Conservation (phyloP, 2,113 vertebrate species). For the Verasper variegatus region DNA sequence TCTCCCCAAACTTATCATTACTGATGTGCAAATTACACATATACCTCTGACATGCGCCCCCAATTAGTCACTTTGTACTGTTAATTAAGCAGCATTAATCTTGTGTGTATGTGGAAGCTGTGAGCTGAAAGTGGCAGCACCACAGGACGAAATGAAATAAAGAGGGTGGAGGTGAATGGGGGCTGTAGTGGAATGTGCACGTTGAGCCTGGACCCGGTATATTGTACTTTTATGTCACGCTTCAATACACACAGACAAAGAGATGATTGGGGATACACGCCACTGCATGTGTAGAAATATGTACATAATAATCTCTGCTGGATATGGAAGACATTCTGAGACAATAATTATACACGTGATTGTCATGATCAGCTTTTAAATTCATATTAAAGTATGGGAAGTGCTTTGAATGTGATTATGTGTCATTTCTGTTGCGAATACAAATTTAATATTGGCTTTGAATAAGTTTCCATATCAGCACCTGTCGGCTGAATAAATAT, state of each 20-base stretch:
- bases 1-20: slow-evolving; percentile 63
- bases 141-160: slow-evolving; percentile 58
- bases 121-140: slow-evolving; percentile 51
- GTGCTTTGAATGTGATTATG: background rate
- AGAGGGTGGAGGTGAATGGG: slow-evolving; percentile 29
- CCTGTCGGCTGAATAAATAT: slow-evolving; percentile 18
- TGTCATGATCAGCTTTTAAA: slow-evolving; percentile 1
- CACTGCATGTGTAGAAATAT: background rate
- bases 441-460: background rate
- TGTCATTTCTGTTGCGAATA: slow-evolving; percentile 9
- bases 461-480: slow-evolving; percentile 15
- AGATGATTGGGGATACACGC: slow-evolving; percentile 25
- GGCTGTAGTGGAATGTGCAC: slow-evolving; percentile 26
- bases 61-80: slow-evolving; percentile 68
- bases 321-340: slow-evolving; percentile 10
- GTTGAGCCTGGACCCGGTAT: slow-evolving; percentile 17
- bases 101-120: slow-evolving; percentile 47
- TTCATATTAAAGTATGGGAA: background rate
- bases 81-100: slow-evolving; percentile 75
- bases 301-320: slow-evolving; percentile 10
- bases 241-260: slow-evolving; percentile 46
- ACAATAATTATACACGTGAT: slow-evolving; percentile 5
- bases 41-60: slow-evolving; percentile 59
- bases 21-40: slow-evolving; percentile 64
- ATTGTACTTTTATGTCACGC: slow-evolving; percentile 27